Conservation (phyloP, 2,797 vertebrate species). For the Prionace glauca region DNA sequence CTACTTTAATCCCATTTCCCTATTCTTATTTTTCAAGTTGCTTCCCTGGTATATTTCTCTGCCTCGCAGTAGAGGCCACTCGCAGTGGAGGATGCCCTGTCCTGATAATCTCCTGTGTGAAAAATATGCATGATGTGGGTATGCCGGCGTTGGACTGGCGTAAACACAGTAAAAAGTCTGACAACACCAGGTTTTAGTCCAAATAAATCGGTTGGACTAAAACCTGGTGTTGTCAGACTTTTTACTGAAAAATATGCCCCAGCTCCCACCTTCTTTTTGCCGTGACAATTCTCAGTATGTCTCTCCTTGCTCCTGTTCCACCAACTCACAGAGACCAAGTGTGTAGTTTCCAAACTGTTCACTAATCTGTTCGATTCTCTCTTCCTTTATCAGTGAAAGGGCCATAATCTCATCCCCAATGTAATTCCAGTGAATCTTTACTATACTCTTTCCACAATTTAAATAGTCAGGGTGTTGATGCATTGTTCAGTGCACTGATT, state of each 20-base stretch:
- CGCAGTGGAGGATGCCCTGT: neutral
- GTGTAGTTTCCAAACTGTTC: neutral
- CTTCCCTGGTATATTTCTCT: neutral
- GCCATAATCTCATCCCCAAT: neutral
- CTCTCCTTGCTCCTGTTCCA: neutral
- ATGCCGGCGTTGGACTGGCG: no score
- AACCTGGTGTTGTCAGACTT: no score
- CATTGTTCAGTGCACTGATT: neutral
- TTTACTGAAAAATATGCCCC: neutral
- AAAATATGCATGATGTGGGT: no score
- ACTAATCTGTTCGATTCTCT: neutral
- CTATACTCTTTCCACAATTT: no score
- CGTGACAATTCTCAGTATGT: neutral
- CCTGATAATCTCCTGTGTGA: no score
- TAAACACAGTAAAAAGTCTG: no score
- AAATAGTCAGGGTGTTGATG: neutral
- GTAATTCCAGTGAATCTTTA: no score
- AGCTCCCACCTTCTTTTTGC: neutral
- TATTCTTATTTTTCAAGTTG: neutral
- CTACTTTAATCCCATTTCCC: neutral
- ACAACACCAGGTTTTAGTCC: no score
- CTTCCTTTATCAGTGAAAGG: neutral
- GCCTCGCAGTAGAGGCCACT: neutral
- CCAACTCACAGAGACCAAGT: neutral
- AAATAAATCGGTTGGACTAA: no score